Base-by-base conservation (phyloP, 2,888 invertebrate genomes). In the Tetrapedia diversipes region DNA sequence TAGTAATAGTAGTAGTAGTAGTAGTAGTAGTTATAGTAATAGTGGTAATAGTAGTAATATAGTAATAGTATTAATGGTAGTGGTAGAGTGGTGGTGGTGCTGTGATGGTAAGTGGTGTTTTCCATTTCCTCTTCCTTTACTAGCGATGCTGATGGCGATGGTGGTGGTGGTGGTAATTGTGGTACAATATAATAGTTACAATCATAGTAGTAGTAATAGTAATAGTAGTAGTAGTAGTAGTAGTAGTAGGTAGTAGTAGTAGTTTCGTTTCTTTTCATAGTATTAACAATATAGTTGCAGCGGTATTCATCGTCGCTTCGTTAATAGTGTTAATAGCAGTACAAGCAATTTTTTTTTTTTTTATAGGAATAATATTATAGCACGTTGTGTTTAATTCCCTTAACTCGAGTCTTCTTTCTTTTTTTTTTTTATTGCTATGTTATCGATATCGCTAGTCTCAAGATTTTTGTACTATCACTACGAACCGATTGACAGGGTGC, bases 401-500 rank as follows among this genome's bases (percentile, higher is more conserved):
- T 45, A 54, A 54, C 53, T 51, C 51, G 51, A 51, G 51, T 29
- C 37, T 29, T 56, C 39, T 11, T 19, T 29, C 14, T 24, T 39
- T 56, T 16, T 27, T 10, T 19, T 19, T 24, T 53, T 75, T 56
- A 63, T 71, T 57, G 67, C 73, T 76, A 79, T 14, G 75, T 61
- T 60, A 59, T 54, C 67, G 61, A 49, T 77, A 77, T 67, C 60
- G 72, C 57, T 74, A 76, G 67, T 71, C 71, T 80, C 72, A 60
- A 69, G 19, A 29, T 72, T 75, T 82, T 82, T 82, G 81, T 82
- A 82, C 82, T 82, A 82, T 81, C 70, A 77, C 82, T 81, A 82
- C 79, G 81, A 77, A 77, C 75, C 70, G 75, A 77, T 77, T 68
- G 77, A 77, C 70, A 73, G 81, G 81, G 72, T 74, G 81, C 60